These are phyloP conservation scores for Drosophila pseudotalamancana DNA, from an alignment of 2,888 invertebrate genomes.

Conservation along the genomic window DNA sequence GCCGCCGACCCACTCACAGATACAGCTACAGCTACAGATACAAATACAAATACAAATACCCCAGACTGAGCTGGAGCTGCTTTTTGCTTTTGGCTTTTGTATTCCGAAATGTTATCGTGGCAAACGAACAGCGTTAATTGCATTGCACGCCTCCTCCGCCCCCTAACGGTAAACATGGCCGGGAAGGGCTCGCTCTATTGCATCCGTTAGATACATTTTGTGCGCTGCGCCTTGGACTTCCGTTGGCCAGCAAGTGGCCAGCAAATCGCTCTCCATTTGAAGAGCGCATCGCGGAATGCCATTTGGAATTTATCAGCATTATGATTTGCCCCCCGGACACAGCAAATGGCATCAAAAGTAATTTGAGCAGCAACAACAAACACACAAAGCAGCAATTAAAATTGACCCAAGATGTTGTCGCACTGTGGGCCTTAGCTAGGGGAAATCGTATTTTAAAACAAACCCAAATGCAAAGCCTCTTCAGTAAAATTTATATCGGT, in stretches of 20 bases:
- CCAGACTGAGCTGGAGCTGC: constrained; percentile 22
- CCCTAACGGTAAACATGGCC: background rate
- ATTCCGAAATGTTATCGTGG: constrained; percentile 44
- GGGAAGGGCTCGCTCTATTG: constrained; percentile 26
- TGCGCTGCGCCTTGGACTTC: constrained; percentile 8
- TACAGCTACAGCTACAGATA: constrained; percentile 11
- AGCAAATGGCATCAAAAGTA: constrained; percentile 36
- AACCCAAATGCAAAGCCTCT: too few species aligned
- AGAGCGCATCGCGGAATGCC: background rate
- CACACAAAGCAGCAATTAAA: constrained; percentile 64
- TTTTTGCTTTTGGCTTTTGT: constrained; percentile 33
- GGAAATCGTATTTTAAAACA: too few species aligned
- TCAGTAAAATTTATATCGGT: too few species aligned
- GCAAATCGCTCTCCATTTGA: constrained; percentile 50
- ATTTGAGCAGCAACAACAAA: constrained; percentile 42
- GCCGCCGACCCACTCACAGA: constrained; percentile 33
- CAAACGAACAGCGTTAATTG: constrained; percentile 64
- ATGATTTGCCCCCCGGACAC: constrained; percentile 40
- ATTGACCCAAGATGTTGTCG: constrained; percentile 67
- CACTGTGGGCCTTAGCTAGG: constrained; percentile 20
- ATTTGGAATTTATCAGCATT: constrained; percentile 38
- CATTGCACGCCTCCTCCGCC: constrained; percentile 28
- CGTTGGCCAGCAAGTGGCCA: constrained; percentile 15
- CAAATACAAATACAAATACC: too few species aligned
- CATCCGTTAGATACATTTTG: constrained; percentile 51